A percentile compares a stretch with the other conserved stretches of the same genome.
Conservation (phyloP, 1,140 invertebrate genomes). For the Lepidurus arcticus region DNA sequence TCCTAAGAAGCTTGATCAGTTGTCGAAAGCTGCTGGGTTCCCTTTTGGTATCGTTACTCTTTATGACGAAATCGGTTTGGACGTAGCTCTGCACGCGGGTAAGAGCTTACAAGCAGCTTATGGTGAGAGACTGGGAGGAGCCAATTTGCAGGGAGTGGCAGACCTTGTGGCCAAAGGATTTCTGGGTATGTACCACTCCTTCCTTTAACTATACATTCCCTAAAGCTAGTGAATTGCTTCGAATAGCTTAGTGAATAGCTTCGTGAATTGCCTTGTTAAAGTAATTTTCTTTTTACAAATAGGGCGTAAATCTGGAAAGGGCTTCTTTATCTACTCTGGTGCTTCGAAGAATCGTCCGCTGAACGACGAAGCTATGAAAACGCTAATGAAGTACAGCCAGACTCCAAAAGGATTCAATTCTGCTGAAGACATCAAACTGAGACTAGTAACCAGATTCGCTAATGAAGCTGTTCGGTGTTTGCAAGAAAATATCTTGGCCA, state of each 20-base stretch:
- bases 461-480: constrained; percentile 96
- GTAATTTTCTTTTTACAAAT: constrained; percentile 48
- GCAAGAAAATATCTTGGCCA: constrained; percentile 65
- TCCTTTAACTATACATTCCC: constrained; percentile 27
- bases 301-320: constrained; percentile 92
- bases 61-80: constrained; percentile 11
- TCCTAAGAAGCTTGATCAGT: not conserved
- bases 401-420: constrained; percentile 69
- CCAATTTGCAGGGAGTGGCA: not conserved
- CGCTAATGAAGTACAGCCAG: constrained; percentile 73
- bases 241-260: no score
- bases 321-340: constrained; percentile 82
- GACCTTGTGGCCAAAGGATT: not conserved
- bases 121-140: not conserved
- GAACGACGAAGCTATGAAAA: constrained; percentile 70
- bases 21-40: not conserved
- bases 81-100: not conserved
- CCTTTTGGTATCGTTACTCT: not conserved
- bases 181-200: not conserved
- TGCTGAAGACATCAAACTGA: constrained; percentile 81
- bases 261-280: not conserved
- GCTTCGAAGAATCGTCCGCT: constrained; percentile 68
- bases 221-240: not conserved
- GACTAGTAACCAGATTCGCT: constrained; percentile 87
- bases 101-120: not conserved